Evolutionary conservation across 2,888 invertebrate species (phyloP).

Genomic region (Calliscelio sp.): DNA sequence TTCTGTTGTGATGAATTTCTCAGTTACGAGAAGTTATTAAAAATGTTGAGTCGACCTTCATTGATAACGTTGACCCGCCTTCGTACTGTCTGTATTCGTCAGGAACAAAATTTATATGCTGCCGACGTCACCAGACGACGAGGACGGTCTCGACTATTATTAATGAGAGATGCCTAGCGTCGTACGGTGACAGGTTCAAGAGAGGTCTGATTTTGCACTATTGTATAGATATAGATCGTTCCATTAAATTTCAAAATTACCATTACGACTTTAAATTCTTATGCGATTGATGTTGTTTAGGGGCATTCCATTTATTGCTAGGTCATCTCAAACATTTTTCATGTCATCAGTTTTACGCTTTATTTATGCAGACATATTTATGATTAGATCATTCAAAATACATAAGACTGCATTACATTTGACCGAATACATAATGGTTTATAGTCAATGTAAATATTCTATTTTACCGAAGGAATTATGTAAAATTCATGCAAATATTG

Average conservation of each 20-base stretch:
- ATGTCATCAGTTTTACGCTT: no score
- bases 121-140: constrained; percentile 72
- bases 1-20: no score
- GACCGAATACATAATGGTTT: not conserved
- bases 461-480: not conserved
- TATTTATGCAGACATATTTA: no score
- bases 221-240: constrained; percentile 58
- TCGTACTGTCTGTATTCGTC: constrained; percentile 76
- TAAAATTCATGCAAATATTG: not conserved
- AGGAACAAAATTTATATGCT: constrained; percentile 78
- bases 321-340: no score
- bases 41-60: constrained; percentile 61
- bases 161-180: constrained; percentile 75
- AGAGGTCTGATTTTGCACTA: constrained; percentile 68
- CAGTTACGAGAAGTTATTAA: constrained; percentile 45
- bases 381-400: no score
- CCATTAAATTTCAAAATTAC: constrained; percentile 58
- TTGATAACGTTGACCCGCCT: constrained; percentile 65
- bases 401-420: not conserved
- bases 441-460: not conserved
- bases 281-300: constrained; percentile 17
- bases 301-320: not conserved
- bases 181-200: constrained; percentile 68
- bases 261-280: constrained; percentile 46
- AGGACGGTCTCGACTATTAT: constrained; percentile 76